Percentiles rank a stretch among this genome's conserved stretches.
Evolutionary conservation across 2,113 vertebrate species (phyloP).

Genomic region (Poeciliopsis occidentalis): DNA sequence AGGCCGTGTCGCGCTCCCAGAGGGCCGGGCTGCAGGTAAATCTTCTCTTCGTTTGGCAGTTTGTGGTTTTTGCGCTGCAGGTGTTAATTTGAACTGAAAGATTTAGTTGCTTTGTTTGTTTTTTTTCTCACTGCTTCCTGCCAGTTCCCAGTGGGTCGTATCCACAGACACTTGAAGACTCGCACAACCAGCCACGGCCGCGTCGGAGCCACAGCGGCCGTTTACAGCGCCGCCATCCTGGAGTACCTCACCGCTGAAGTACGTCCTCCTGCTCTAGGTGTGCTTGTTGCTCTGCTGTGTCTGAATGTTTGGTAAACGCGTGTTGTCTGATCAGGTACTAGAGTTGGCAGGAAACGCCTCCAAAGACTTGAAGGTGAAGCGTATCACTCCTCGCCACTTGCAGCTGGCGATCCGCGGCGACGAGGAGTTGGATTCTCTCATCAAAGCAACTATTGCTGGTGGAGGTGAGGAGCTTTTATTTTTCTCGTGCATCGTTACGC

Average conservation of each 20-base stretch:
- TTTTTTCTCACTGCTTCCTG: slow-evolving; percentile 5
- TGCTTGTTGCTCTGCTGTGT: not conserved
- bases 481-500: not conserved
- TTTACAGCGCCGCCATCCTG: slow-evolving; percentile 96
- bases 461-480: slow-evolving; percentile 84
- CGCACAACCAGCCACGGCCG: slow-evolving; percentile 96
- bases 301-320: not conserved
- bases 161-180: slow-evolving; percentile 98
- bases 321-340: slow-evolving; percentile 84
- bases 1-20: slow-evolving; percentile 97
- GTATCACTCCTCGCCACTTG: slow-evolving; percentile 97
- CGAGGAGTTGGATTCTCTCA: slow-evolving; percentile 96
- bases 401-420: slow-evolving; percentile 97
- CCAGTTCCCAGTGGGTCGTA: slow-evolving; percentile 96
- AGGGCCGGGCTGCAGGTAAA: slow-evolving; percentile 95
- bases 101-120: not conserved
- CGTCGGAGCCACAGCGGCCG: slow-evolving; percentile 96
- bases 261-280: not conserved
- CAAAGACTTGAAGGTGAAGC: slow-evolving; percentile 98
- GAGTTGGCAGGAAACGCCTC: slow-evolving; percentile 98
- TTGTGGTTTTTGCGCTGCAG: slow-evolving; percentile 12
- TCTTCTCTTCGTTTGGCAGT: not conserved
- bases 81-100: accelerated
- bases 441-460: slow-evolving; percentile 98
- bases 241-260: slow-evolving; percentile 99